Percentiles rank a stretch among this genome's conserved stretches.
Evolutionary conservation across 2,797 vertebrate genomes (phyloP).

Genomic region (Lepus townsendii): DNA sequence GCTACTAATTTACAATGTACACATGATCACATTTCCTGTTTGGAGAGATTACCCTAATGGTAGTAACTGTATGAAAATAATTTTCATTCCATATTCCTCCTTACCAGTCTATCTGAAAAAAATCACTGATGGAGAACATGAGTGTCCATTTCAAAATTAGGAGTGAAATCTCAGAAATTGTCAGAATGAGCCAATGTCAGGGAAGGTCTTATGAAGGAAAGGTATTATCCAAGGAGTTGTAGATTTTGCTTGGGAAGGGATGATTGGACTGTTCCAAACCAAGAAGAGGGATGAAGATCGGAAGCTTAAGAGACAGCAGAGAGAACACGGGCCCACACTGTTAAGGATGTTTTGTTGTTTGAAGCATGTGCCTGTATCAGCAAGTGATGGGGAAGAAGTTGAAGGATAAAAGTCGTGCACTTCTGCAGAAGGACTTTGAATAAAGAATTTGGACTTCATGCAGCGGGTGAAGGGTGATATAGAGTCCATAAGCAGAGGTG

Average conservation of each 20-base stretch:
- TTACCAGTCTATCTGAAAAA: conserved; percentile 54
- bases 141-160: neutral
- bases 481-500: neutral
- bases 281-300: neutral
- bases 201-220: neutral
- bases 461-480: neutral
- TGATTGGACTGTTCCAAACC: neutral
- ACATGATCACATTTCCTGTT: neutral
- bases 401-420: neutral
- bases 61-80: neutral
- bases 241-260: neutral
- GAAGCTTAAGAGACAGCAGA: neutral
- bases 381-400: neutral
- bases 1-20: neutral
- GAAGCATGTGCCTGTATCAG: neutral
- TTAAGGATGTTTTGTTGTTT: neutral
- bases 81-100: conserved; percentile 41
- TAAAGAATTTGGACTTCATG: neutral
- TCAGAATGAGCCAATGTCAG: neutral
- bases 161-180: neutral
- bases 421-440: neutral
- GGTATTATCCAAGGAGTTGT: neutral
- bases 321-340: too few species aligned
- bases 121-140: neutral
- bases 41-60: conserved; percentile 36